Percentiles rank a stretch among this genome's conserved stretches.
These are phyloP conservation scores for Pithys albifrons DNA, from an alignment of 2,113 vertebrate genomes.

Conservation along the genomic window DNA sequence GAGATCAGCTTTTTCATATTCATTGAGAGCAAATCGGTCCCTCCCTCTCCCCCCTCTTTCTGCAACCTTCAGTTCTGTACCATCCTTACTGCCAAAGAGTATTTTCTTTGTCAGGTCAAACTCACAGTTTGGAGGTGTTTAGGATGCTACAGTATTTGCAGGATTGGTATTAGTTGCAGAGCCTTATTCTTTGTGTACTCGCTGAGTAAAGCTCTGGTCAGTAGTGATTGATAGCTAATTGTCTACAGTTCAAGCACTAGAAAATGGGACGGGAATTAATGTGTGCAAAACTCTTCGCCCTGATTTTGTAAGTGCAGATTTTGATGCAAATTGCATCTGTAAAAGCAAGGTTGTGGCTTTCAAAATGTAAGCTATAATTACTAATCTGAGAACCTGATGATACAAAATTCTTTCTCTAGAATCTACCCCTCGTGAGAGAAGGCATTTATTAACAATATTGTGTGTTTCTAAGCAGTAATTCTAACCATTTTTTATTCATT, in stretches of 20 bases:
- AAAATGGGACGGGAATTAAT: slow-evolving; percentile 18
- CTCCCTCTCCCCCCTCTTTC: not conserved
- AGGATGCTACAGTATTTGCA: not conserved
- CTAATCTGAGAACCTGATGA: slow-evolving; percentile 32
- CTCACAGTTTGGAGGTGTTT: not conserved
- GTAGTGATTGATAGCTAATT: slow-evolving; percentile 12
- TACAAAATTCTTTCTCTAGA: slow-evolving; percentile 20
- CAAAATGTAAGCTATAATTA: slow-evolving; percentile 54
- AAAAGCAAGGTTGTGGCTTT: slow-evolving; percentile 43
- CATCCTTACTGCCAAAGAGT: not conserved
- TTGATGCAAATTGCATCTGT: slow-evolving; percentile 36
- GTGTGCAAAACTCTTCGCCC: slow-evolving; percentile 33
- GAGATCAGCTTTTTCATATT: slow-evolving; percentile 59
- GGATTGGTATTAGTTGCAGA: not conserved
- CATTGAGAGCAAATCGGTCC: slow-evolving; percentile 46
- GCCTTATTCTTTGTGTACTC: not conserved
- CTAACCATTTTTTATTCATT: slow-evolving; percentile 5
- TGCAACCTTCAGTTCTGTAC: not conserved
- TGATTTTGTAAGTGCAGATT: slow-evolving; percentile 55
- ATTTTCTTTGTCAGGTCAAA: slow-evolving; percentile 34
- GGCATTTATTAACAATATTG: not conserved
- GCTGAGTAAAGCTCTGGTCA: not conserved
- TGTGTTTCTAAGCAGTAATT: slow-evolving; percentile 25
- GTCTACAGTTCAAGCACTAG: slow-evolving; percentile 17
- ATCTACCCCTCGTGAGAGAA: not conserved